Evolutionary conservation across 1,140 invertebrate species (phyloP), one percentile per base, ranked within the genome.

Genomic region (Rhagoletis zephyria): DNA sequence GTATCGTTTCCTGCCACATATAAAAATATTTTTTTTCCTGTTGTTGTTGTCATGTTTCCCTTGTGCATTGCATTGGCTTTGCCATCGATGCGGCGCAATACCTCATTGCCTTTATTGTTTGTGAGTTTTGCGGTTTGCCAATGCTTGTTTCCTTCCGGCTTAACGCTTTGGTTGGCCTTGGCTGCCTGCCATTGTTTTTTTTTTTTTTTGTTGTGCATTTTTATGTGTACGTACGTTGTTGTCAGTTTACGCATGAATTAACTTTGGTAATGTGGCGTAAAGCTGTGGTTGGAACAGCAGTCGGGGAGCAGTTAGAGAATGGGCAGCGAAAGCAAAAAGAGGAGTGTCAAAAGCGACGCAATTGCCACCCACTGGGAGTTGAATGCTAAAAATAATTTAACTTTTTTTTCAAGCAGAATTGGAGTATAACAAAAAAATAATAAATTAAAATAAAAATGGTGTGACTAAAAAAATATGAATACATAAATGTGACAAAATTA

Each of bases 21-120:
- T 10, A 63, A 63, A 63, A 74, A 12, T 45, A 45, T 48, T 48
- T 16, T 63, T 9, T 42, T 67, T 67, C 5, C 42, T 67, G 4
- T 6, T 40, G 40, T n/a, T 48, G 14, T 48, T 74, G 9, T 48
- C 2, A 7, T 5, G 14, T 5, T 56, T 56, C 48, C 48, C 74
- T 81, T 74, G 45, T 42, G 74, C 9, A 56, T 56, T 81, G 74
- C 74, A 81, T 59, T 81, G 74, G 74, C 74, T 59, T 59, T 42
- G 74, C 9, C 16, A 56, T 81, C 48, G 74, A 81, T 56, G 51
- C n/a, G 74, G 19, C 74, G 74, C 2, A 81, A 81, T 51, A 48
- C n/a, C 74, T 85, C 60, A 63, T 85, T 85, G 86, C 64, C 86
- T 67, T 87, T 87, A 64, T 87, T 87, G 86, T 87, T 87, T 87